phyloP scores from a whole-genome alignment of 2,113 vertebrate genomes.

The Cyphomyrus discorhynchus region DNA sequence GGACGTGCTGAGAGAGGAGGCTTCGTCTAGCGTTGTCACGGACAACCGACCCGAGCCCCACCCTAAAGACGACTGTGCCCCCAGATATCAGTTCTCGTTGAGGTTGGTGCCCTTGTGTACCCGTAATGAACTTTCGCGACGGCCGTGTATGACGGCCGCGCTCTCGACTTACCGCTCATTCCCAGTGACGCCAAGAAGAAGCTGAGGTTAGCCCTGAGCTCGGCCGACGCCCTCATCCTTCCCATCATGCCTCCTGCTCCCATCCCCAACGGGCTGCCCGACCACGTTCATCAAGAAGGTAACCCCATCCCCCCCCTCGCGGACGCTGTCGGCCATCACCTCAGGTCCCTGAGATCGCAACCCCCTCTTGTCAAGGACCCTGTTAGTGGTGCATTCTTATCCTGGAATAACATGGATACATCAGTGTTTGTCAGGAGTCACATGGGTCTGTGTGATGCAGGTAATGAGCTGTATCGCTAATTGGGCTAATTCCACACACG shows the following conservation, averaged over 20 bases:
- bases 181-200: constrained; percentile 98
- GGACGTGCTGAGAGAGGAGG: background rate
- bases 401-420: background rate
- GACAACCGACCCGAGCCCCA: background rate
- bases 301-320: background rate
- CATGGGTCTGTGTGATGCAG: background rate
- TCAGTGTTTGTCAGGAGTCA: background rate
- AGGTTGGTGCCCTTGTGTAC: background rate
- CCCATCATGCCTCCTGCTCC: constrained; percentile 74
- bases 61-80: background rate
- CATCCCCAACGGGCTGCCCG: constrained; percentile 84
- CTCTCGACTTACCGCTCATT: background rate
- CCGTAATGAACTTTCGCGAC: background rate
- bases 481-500: background rate
- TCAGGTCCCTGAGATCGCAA: background rate
- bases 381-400: background rate
- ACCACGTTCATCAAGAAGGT: constrained; percentile 89
- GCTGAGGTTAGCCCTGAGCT: constrained; percentile 86
- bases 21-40: background rate
- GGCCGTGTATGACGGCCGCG: background rate
- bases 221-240: constrained; percentile 88
- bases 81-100: background rate
- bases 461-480: background rate
- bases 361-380: background rate
- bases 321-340: background rate